Evolutionary conservation across 2,888 invertebrate genomes (phyloP), one percentile per base, ranked within the genome.

Genomic region (Coecobrya sp.): DNA sequence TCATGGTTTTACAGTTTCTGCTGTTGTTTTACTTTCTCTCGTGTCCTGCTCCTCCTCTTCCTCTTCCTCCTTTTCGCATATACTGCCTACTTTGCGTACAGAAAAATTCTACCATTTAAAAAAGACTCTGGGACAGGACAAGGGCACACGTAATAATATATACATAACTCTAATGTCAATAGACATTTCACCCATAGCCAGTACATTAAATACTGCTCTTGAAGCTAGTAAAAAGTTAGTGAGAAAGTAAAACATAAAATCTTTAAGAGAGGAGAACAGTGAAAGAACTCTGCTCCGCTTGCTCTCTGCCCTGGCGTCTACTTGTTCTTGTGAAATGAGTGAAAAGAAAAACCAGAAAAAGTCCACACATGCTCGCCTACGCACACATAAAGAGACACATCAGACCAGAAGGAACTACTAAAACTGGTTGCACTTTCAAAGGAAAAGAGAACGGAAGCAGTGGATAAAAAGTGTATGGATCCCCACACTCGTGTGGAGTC

Each of bases 1-100:
- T 76, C 81, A 86, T 73, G 70, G 70, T 73, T 87, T 76, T 49
- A 73, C 86, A 76, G 73, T 79, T 89, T 65, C 86, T 73, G 45
- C 73, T 49, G 70, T 70, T 70, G 70, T 70, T 70, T 70, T 36
- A 70, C 70, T 70, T 36, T 70, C 10, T 36, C 36, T n/a, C n/a
- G 0, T 36, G n/a, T 36, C n/a, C 70, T n/a, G n/a, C 70, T 70
- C 70, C 36, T 36, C 36, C 30, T 70, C n/a, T 65, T 65, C 65
- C 27, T 59, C 59, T 59, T 59, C 59, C 22, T 5, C 1, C 22
- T 36, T 36, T 36, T 36, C 1, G 19, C 19, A 59, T 19, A 22
- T 19, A 59, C 19, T 59, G 11, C 13, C 16, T 16, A 52, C 10
- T n/a, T 59, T 22, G 7, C 59, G 1, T 59, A 19, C 59, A 3